Evolutionary conservation across 2,888 invertebrate species (phyloP).

Genomic region (Microctonus hyperodae): DNA sequence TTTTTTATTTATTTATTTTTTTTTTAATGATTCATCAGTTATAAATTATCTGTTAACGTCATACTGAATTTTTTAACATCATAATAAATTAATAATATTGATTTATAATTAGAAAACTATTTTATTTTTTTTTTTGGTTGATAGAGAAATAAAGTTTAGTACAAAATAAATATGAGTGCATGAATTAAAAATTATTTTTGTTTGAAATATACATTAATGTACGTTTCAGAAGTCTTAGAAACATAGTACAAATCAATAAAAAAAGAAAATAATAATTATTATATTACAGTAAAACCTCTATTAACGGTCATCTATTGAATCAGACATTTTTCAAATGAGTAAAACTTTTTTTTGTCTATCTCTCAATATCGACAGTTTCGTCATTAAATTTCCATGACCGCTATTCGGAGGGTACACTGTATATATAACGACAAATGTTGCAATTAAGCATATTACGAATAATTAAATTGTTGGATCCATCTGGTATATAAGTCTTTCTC

Average conservation of each 20-base stretch:
- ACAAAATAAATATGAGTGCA: constrained; percentile 2
- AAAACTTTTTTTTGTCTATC: too few species aligned
- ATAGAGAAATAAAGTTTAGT: background rate
- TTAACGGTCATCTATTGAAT: too few species aligned
- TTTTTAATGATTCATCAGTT: background rate
- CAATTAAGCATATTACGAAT: background rate
- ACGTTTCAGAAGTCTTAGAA: background rate
- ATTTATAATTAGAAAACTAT: background rate
- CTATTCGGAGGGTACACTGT: too few species aligned
- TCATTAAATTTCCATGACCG: too few species aligned
- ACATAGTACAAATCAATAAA: background rate
- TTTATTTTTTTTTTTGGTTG: background rate
- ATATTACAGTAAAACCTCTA: too few species aligned
- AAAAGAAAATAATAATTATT: background rate
- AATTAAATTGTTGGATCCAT: constrained; percentile 6
- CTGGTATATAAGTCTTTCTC: constrained; percentile 12
- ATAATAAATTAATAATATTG: background rate
- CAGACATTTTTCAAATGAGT: too few species aligned
- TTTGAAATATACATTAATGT: background rate
- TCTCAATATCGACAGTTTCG: too few species aligned
- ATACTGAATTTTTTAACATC: background rate
- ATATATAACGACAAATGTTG: background rate
- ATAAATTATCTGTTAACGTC: background rate
- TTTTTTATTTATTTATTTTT: constrained; percentile 24
- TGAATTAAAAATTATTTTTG: background rate